phyloP scores from a whole-genome alignment of 2,797 vertebrate genomes.

The Pitangus sulphuratus region DNA sequence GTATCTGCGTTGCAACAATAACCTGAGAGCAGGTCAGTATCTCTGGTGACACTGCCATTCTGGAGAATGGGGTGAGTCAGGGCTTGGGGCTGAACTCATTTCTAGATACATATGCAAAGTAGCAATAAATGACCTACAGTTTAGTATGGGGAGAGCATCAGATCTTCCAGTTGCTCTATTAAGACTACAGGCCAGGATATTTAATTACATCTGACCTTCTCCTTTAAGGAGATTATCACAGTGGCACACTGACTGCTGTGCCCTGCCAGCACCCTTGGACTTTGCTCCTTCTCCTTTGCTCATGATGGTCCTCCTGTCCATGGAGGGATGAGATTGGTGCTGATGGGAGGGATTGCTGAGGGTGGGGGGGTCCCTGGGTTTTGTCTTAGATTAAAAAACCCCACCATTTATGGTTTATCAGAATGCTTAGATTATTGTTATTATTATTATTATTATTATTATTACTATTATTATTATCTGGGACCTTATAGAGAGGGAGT shows the following conservation, averaged over 20 bases:
- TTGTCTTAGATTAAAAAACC: background rate
- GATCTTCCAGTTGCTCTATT: slow-evolving; percentile 26
- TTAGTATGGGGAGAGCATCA: slow-evolving; percentile 15
- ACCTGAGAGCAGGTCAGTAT: background rate
- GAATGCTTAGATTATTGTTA: background rate
- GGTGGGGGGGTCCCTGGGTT: background rate
- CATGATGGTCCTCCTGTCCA: background rate
- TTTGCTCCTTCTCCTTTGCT: background rate
- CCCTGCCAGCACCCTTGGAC: background rate
- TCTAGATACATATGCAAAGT: slow-evolving; percentile 29
- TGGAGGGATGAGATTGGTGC: background rate
- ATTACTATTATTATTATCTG: background rate
- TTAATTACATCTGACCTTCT: slow-evolving; percentile 38
- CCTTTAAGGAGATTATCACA: slow-evolving; percentile 50
- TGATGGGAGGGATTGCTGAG: background rate
- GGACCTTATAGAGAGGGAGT: background rate
- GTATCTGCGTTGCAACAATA: background rate
- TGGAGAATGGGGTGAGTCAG: background rate
- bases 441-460: too few species aligned
- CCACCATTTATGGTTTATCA: background rate
- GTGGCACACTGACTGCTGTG: background rate
- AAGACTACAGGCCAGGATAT: slow-evolving; percentile 46
- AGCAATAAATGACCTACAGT: slow-evolving; percentile 46
- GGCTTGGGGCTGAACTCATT: background rate
- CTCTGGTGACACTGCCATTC: background rate